Conservation (phyloP, 2,888 invertebrate genomes). For the Acanthosepion pharaonis region DNA sequence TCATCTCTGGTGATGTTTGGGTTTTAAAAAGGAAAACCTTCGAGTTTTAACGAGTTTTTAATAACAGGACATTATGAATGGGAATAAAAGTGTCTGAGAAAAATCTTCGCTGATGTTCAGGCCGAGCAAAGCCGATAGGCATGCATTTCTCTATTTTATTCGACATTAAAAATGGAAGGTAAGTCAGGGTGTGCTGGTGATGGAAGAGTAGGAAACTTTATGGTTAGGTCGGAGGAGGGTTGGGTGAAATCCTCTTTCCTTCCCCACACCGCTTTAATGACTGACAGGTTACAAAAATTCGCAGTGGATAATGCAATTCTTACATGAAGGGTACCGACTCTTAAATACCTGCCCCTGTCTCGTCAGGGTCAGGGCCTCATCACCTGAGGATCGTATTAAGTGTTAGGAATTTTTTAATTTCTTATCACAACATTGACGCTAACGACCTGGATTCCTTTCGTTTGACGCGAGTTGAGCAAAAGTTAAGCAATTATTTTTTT, state of each 20-base stretch:
- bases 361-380: not conserved
- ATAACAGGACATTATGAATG: no score
- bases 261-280: not conserved
- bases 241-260: not conserved
- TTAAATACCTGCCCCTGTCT: not conserved
- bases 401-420: not conserved
- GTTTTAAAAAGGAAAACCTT: no score
- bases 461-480: not conserved
- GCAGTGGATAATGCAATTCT: not conserved
- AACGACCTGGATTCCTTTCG: not conserved
- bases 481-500: not conserved
- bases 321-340: conserved; percentile 6
- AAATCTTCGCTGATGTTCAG: not conserved
- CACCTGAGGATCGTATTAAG: not conserved
- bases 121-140: not conserved
- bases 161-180: not conserved
- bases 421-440: not conserved
- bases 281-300: conserved; percentile 18
- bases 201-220: not conserved
- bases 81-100: not conserved
- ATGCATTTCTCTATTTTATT: not conserved
- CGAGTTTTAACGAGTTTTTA: no score
- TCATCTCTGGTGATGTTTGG: no score
- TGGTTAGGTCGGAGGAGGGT: not conserved
- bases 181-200: not conserved